Conservation (phyloP, 2,888 invertebrate species). For the Eupithecia exiguata region DNA sequence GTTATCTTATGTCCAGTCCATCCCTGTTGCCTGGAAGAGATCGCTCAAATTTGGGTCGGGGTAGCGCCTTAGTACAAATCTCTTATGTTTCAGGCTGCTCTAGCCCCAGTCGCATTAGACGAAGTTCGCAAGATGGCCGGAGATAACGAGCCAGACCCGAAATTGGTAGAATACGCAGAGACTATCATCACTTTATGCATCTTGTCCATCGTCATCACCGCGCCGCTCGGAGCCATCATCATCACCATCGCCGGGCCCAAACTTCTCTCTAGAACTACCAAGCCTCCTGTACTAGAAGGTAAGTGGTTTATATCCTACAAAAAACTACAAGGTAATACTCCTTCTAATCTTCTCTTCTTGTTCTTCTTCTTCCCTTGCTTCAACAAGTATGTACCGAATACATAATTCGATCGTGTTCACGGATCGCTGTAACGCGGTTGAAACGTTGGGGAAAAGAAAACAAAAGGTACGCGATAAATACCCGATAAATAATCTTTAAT, state of each 20-base stretch:
- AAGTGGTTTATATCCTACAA: slow-evolving; percentile 37
- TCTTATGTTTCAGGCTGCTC: slow-evolving; percentile 85
- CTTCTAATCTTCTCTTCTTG: too few species aligned
- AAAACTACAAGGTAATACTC: neutral
- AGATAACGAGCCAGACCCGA: slow-evolving; percentile 61
- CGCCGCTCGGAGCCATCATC: slow-evolving; percentile 92
- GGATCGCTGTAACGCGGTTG: too few species aligned
- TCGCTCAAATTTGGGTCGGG: too few species aligned
- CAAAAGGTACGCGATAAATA: too few species aligned
- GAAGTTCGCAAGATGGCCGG: slow-evolving; percentile 79
- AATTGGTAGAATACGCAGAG: slow-evolving; percentile 85
- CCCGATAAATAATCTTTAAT: too few species aligned
- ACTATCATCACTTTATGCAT: slow-evolving; percentile 90
- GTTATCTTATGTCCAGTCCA: too few species aligned
- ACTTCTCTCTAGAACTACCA: slow-evolving; percentile 90
- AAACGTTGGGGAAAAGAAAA: too few species aligned
- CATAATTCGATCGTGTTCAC: too few species aligned
- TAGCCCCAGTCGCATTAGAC: slow-evolving; percentile 90
- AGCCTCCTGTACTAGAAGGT: slow-evolving; percentile 87
- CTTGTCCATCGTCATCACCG: slow-evolving; percentile 92
- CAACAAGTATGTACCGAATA: too few species aligned
- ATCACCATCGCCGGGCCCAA: slow-evolving; percentile 91
- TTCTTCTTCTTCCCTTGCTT: too few species aligned
- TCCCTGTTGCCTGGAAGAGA: too few species aligned
- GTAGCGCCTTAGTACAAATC: neutral